A percentile compares a stretch with the other conserved stretches of the same genome.
Evolutionary conservation across 1,140 invertebrate species (phyloP).

Genomic region (Eumeta japonica): DNA sequence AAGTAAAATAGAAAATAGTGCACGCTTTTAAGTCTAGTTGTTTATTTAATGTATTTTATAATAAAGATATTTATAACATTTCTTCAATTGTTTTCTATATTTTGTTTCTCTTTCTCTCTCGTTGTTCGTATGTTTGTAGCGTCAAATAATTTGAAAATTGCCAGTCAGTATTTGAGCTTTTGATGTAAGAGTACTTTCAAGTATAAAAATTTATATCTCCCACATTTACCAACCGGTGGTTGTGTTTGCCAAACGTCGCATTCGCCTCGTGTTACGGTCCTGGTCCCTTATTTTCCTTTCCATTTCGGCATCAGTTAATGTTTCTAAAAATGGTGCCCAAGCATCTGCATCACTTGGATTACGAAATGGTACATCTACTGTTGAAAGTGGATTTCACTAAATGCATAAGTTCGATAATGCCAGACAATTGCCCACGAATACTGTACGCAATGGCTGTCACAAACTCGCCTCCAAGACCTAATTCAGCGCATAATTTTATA

Average conservation of each 20-base stretch:
- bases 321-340: constrained; percentile 99
- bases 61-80: too few species aligned
- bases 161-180: too few species aligned
- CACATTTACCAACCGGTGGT: constrained; percentile 85
- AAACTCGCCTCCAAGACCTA: constrained; percentile 98
- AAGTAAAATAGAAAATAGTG: too few species aligned
- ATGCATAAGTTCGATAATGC: constrained; percentile 98
- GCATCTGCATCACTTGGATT: constrained; percentile 93
- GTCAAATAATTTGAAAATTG: too few species aligned
- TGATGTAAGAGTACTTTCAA: too few species aligned
- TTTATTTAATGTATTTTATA: too few species aligned
- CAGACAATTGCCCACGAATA: constrained; percentile 91
- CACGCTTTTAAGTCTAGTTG: too few species aligned
- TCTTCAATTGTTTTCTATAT: too few species aligned
- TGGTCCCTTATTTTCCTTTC: constrained; percentile 99
- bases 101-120: too few species aligned
- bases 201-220: too few species aligned
- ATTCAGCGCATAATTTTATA: constrained; percentile 91
- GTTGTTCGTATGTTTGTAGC: too few species aligned
- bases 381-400: constrained; percentile 93
- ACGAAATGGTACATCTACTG: constrained; percentile 76
- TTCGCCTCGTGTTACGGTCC: constrained; percentile 97
- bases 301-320: constrained; percentile 98
- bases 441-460: constrained; percentile 98
- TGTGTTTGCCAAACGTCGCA: constrained; percentile 89